These are phyloP conservation scores for Sebastes hubbsi DNA, from an alignment of 2,797 vertebrate species.

Conservation along the genomic window DNA sequence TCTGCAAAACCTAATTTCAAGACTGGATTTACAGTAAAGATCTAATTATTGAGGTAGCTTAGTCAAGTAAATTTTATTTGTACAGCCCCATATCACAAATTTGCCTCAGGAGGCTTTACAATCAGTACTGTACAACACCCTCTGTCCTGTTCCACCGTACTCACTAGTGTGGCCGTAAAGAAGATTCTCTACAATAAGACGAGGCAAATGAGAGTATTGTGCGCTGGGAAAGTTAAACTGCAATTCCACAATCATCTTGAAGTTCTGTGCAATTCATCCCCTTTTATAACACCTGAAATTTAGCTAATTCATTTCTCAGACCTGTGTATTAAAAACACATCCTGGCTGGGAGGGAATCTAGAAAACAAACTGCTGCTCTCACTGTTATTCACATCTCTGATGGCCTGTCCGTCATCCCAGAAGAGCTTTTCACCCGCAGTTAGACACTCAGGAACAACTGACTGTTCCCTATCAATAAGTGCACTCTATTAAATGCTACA, in stretches of 20 bases:
- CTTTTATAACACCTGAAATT: constrained; percentile 11
- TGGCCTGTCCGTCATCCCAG: constrained; percentile 5
- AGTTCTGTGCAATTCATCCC: background rate
- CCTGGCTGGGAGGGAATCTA: background rate
- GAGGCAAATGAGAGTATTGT: background rate
- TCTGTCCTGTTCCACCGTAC: background rate
- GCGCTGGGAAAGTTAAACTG: background rate
- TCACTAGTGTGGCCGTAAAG: background rate
- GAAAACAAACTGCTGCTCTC: constrained; percentile 30
- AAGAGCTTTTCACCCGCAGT: constrained; percentile 40
- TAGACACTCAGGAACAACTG: constrained; percentile 73
- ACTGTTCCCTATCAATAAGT: constrained; percentile 69
- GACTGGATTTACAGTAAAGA: background rate
- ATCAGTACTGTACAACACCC: background rate
- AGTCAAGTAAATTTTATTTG: background rate
- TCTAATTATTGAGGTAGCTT: background rate
- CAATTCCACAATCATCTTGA: background rate
- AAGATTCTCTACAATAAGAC: background rate
- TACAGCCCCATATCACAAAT: background rate
- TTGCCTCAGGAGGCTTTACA: background rate
- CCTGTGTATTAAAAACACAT: background rate
- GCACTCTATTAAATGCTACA: constrained; percentile 52
- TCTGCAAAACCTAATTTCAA: background rate
- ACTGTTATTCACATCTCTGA: constrained; percentile 23
- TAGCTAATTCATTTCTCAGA: background rate